Evolutionary conservation across 2,888 invertebrate genomes (phyloP), one percentile per base, ranked within the genome.

Genomic region (Catocala sponsa): DNA sequence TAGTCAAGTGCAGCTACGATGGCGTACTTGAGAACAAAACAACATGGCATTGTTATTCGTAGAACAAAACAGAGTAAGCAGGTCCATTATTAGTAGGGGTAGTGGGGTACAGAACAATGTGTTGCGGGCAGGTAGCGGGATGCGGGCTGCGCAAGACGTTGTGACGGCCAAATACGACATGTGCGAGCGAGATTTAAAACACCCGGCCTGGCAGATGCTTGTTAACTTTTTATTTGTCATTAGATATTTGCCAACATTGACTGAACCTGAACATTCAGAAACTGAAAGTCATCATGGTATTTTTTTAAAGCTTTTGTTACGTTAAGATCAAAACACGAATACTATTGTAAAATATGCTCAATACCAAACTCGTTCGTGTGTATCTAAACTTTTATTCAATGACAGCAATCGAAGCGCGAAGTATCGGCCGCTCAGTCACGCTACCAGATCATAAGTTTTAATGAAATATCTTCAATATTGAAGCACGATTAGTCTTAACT

Each of bases 51-150:
- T 90, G 82, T 85, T 82, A 79, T 86, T 83, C 77, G 64, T 78
- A 85, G 84, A 89, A 92, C 88, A 91, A 90, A 88, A 87, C 85
- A 83, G 86, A 80, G 84, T 85, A 84, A 85, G 86, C 87, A 89
- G 87, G 88, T 89, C 83, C 76, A 85, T 91, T 91, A 87, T 91
- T 74, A 73, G 72, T 65, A 61, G 67, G 72, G 72, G 65, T 63
- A 78, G 68, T 74, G 73, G 83, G 83, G 81, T 76, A 68, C 75
- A 75, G 80, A 88, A 92, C 91, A 92, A 91, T 90, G 82, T 76
- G 58, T 63, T 76, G 72, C 63, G 71, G 72, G 87, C 93, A 93
- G 93, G 92, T 93, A 93, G 91, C 80, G 86, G 83, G 87, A 89
- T 90, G 90, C 89, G 91, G 92, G 91, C 76, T 61, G 53, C 75